Conservation (phyloP, 2,113 vertebrate genomes). For the Vimba vimba region DNA sequence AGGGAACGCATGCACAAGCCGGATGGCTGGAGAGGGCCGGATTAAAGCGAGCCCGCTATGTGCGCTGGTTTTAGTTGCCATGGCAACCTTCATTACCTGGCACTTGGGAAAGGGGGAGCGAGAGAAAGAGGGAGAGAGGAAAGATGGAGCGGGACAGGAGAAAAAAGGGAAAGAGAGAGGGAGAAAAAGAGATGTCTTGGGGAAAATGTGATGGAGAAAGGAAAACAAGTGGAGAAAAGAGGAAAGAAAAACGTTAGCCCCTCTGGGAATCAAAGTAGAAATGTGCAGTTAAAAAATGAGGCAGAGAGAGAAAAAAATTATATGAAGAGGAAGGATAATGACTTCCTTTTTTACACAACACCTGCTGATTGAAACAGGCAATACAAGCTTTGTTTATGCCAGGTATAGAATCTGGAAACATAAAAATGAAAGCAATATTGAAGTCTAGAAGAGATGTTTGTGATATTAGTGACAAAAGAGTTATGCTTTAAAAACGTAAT, state of each 20-base stretch:
- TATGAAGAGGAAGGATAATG: slow-evolving; percentile 28
- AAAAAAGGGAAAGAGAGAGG: slow-evolving; percentile 30
- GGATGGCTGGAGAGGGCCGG: slow-evolving; percentile 69
- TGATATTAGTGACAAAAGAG: not conserved
- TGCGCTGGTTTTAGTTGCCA: slow-evolving; percentile 87
- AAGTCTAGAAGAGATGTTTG: not conserved
- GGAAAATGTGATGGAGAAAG: slow-evolving; percentile 25
- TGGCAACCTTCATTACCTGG: slow-evolving; percentile 91
- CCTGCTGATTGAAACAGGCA: slow-evolving; percentile 14
- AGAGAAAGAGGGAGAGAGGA: slow-evolving; percentile 57
- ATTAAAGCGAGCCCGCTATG: slow-evolving; percentile 80
- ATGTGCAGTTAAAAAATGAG: not conserved
- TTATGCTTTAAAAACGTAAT: not conserved
- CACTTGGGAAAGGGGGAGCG: slow-evolving; percentile 78
- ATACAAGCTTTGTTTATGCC: not conserved
- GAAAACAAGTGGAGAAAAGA: slow-evolving; percentile 46
- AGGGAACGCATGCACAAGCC: slow-evolving; percentile 49
- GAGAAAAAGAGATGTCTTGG: slow-evolving; percentile 14
- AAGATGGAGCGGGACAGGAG: slow-evolving; percentile 50
- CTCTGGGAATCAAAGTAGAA: not conserved
- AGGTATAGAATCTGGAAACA: not conserved
- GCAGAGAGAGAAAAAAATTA: slow-evolving; percentile 20
- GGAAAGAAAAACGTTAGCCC: slow-evolving; percentile 32
- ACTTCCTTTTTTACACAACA: slow-evolving; percentile 21
- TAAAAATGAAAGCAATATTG: not conserved